phyloP scores from a whole-genome alignment of 2,797 vertebrate genomes.

The Hoplostethus atlanticus region DNA sequence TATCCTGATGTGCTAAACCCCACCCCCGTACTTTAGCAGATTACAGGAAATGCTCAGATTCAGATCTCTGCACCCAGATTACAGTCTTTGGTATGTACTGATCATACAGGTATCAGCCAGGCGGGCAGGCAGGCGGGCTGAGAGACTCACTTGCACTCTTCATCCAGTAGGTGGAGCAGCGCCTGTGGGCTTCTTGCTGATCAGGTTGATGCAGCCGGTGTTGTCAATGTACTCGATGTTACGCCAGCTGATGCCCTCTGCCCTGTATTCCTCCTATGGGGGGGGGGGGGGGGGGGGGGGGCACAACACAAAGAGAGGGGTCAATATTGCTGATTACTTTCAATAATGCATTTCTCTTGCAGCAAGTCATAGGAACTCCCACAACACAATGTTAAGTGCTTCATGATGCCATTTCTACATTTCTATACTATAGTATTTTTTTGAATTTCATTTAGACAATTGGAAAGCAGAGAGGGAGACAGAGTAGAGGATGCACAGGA shows the following conservation, averaged over 20 bases:
- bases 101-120: slow-evolving; percentile 13
- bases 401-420: neutral
- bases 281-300: no score
- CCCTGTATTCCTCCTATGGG: slow-evolving; percentile 95
- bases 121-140: neutral
- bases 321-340: slow-evolving; percentile 1
- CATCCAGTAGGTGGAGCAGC: slow-evolving; percentile 96
- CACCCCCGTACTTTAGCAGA: neutral
- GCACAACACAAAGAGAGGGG: slow-evolving; percentile 7
- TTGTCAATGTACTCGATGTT: slow-evolving; percentile 99
- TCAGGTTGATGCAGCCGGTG: slow-evolving; percentile 95
- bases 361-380: no score
- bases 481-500: neutral
- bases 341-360: neutral
- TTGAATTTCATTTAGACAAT: neutral
- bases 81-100: neutral
- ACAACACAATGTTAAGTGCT: neutral
- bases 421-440: neutral
- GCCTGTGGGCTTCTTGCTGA: slow-evolving; percentile 97
- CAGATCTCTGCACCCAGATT: neutral
- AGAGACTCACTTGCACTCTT: slow-evolving; percentile 97
- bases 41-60: neutral
- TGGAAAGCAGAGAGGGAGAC: neutral
- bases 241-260: slow-evolving; percentile 96
- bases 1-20: neutral